A percentile compares a stretch with the other conserved stretches of the same genome.
These are phyloP conservation scores for Turritopsis rubra DNA, from an alignment of 30 jellyfish, hydroid and myxozoan genomes.

Conservation along the genomic window DNA sequence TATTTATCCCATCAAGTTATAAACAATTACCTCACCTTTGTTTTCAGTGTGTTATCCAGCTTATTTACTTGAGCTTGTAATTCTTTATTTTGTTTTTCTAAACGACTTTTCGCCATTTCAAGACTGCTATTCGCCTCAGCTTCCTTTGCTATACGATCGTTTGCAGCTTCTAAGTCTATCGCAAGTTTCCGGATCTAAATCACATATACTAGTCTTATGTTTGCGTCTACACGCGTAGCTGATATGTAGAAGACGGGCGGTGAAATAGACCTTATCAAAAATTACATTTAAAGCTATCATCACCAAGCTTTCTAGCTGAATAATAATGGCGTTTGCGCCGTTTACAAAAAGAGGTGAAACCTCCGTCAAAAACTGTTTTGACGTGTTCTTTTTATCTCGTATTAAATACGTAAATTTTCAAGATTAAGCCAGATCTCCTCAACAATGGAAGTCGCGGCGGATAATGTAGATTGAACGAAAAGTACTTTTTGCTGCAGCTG, in stretches of 20 bases:
- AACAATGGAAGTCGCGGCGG: no score
- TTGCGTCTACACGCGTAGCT: no score
- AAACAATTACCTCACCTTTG: slow-evolving; percentile 29
- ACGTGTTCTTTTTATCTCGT: no score
- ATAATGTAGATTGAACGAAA: no score
- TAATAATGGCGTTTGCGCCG: no score
- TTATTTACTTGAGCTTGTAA: slow-evolving; percentile 6
- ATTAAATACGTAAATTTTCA: no score
- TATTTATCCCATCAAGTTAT: no score
- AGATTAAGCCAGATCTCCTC: no score
- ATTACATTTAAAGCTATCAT: background rate
- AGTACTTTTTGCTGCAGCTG: no score
- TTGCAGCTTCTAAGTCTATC: slow-evolving; percentile 30
- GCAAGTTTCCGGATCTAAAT: slow-evolving; percentile 11
- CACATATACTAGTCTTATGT: background rate
- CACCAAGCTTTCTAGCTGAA: no score
- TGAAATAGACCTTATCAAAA: background rate
- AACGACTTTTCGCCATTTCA: slow-evolving; percentile 13
- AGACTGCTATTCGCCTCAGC: background rate
- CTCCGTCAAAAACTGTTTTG: no score
- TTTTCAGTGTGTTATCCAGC: slow-evolving; percentile 22
- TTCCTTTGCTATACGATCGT: background rate
- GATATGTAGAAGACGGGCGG: background rate
- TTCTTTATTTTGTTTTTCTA: slow-evolving; percentile 9
- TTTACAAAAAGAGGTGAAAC: no score